Evolutionary conservation across 2,797 vertebrate genomes (phyloP).

Genomic region (Acrossocheilus wenchowensis): DNA sequence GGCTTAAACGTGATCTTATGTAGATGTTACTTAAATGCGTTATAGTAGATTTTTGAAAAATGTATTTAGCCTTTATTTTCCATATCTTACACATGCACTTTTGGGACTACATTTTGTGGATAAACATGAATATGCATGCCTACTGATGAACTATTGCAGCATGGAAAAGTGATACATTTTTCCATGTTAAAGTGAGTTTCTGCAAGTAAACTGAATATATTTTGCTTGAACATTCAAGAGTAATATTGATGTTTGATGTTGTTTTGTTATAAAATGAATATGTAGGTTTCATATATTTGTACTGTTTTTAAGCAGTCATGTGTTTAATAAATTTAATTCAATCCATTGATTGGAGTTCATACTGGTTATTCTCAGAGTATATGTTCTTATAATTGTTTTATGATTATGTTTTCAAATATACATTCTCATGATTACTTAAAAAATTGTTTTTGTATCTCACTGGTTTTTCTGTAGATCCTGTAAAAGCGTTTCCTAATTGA

Average conservation of each 20-base stretch:
- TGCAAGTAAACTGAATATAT: neutral
- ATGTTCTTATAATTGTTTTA: too few species aligned
- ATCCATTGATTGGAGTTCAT: too few species aligned
- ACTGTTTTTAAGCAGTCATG: too few species aligned
- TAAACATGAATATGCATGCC: neutral
- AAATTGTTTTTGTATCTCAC: too few species aligned
- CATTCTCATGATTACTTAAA: too few species aligned
- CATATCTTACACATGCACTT: neutral
- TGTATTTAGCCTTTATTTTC: neutral
- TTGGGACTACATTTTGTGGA: neutral
- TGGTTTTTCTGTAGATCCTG: neutral
- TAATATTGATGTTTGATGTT: too few species aligned
- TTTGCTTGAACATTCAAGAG: too few species aligned
- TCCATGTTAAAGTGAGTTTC: neutral
- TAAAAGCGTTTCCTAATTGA: neutral
- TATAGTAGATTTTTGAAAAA: neutral
- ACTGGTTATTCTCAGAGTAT: too few species aligned
- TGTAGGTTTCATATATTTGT: too few species aligned
- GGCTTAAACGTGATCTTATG: neutral
- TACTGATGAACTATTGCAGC: neutral
- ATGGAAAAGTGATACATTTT: neutral
- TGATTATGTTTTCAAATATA: too few species aligned
- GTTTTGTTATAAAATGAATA: too few species aligned
- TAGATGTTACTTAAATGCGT: neutral
- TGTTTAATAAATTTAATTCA: too few species aligned